phyloP scores from a whole-genome alignment of 2,888 invertebrate species.

The Caenorhabditis sp. region DNA sequence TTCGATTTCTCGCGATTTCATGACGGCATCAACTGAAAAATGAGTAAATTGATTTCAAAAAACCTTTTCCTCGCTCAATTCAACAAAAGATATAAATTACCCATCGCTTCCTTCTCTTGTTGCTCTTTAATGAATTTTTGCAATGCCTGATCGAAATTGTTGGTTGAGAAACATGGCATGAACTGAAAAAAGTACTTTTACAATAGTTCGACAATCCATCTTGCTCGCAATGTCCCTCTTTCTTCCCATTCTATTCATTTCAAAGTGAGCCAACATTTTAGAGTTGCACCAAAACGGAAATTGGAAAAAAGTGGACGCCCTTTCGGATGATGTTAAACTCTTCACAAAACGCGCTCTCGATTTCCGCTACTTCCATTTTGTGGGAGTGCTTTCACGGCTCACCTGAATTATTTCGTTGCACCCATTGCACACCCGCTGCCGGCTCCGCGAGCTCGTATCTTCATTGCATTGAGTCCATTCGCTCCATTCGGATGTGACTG shows the following conservation, averaged over 20 bases:
- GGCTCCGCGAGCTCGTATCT: slow-evolving; percentile 55
- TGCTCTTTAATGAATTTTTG: slow-evolving; percentile 62
- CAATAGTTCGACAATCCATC: not conserved
- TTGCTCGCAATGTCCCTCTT: not conserved
- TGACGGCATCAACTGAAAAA: slow-evolving; percentile 28
- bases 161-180: slow-evolving; percentile 57
- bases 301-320: not conserved
- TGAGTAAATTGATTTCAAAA: not conserved
- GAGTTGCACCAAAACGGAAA: not conserved
- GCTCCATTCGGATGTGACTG: slow-evolving; percentile 63
- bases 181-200: slow-evolving; percentile 39
- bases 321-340: slow-evolving; percentile 1
- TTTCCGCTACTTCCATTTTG: slow-evolving; percentile 7
- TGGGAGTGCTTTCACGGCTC: too few relatives aligned
- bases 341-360: not conserved
- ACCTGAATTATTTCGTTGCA: slow-evolving; percentile 68
- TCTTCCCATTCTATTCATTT: slow-evolving; percentile 5
- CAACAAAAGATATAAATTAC: slow-evolving; percentile 12
- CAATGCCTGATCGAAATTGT: slow-evolving; percentile 61
- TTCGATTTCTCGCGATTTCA: slow-evolving; percentile 13
- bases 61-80: too few relatives aligned
- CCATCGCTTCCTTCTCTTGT: slow-evolving; percentile 42
- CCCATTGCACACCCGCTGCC: slow-evolving; percentile 66
- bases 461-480: slow-evolving; percentile 70
- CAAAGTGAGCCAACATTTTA: slow-evolving; percentile 4